Base-by-base conservation (phyloP, 2,797 vertebrate genomes). In the Gobionotothen gibberifrons region DNA sequence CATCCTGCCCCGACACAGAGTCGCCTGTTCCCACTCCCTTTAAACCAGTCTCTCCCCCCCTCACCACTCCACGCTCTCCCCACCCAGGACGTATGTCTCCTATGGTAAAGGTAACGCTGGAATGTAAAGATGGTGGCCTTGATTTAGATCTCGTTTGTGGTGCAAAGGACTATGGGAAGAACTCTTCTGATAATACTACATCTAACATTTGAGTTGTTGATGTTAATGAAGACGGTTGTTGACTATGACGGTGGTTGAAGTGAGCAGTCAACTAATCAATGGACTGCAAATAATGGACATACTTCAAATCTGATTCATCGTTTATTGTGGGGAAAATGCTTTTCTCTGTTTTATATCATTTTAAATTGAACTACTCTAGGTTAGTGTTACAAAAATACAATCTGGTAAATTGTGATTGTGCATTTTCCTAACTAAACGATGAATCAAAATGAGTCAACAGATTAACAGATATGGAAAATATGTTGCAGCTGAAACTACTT, bases 61-160 rank as follows among this genome's bases (percentile, higher is more conserved):
- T 64, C 48, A 9, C 58, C 44, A 63, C 74, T 44, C 91, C 80
- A 10, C 89, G 90, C 82, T 90, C 93, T 82, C 91, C 88, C 79
- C 94, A 90, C 69, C 93, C 94, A 88, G 94, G 96, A 82, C 90
- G 90, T 90, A 94, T 90, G 76, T 95, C 95, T 85, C 92, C 95
- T 63, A 93, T 95, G 59, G 73, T 95, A 80, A 97, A 99, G 97
- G 98, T 99, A 98, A 97, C 88, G 51, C 76, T 57, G 81, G 56
- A 82, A 77, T 72, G 78, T 59, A 21, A 66, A 49, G n/a, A 71
- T 63, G 17, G 15, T 55, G 40, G 22, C 7, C 9, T 55, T 74
- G 69, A 39, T 60, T 64, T 68, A 17, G 51, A 5, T 61, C 16
- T 0, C 57, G 73, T 54, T 76, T 78, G 74, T 57, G 40, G 32